Conservation (phyloP, 1,140 invertebrate species). For the Dufourea novaeangliae region DNA sequence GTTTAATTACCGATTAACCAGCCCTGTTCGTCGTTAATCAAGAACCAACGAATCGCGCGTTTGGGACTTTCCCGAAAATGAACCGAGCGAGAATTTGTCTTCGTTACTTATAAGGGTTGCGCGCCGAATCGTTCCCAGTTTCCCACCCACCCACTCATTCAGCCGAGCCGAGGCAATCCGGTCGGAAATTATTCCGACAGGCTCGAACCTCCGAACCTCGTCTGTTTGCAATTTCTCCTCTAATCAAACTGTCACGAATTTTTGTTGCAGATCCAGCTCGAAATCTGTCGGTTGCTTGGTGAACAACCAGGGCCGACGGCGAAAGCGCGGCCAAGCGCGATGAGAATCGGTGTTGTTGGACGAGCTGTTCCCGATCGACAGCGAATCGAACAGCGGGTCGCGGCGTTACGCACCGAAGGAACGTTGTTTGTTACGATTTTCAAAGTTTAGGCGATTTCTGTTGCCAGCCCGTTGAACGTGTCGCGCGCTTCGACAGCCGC, state of each 20-base stretch:
- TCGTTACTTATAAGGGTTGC: too few relatives aligned
- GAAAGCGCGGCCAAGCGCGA: neutral
- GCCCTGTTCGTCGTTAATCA: too few relatives aligned
- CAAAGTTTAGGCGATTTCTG: neutral
- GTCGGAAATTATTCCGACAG: too few relatives aligned
- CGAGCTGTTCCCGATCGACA: neutral
- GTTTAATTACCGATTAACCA: too few relatives aligned
- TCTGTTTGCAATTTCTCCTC: too few relatives aligned
- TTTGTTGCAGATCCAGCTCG: constrained; percentile 17
- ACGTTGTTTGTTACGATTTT: constrained; percentile 12
- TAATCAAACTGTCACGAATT: neutral
- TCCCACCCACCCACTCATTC: too few relatives aligned
- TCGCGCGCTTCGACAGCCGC: neutral
- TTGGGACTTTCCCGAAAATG: too few relatives aligned
- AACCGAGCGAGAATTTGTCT: too few relatives aligned
- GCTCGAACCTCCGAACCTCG: neutral
- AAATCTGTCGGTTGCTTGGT: neutral
- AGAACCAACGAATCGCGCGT: too few relatives aligned
- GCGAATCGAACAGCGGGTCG: neutral
- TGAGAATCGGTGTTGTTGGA: neutral
- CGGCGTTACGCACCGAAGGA: neutral
- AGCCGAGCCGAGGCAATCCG: too few relatives aligned
- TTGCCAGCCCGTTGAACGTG: neutral
- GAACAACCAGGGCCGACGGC: neutral
- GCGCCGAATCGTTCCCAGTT: too few relatives aligned